Evolutionary conservation across 2,797 vertebrate genomes (phyloP).

Genomic region (Garrulus glandarius): DNA sequence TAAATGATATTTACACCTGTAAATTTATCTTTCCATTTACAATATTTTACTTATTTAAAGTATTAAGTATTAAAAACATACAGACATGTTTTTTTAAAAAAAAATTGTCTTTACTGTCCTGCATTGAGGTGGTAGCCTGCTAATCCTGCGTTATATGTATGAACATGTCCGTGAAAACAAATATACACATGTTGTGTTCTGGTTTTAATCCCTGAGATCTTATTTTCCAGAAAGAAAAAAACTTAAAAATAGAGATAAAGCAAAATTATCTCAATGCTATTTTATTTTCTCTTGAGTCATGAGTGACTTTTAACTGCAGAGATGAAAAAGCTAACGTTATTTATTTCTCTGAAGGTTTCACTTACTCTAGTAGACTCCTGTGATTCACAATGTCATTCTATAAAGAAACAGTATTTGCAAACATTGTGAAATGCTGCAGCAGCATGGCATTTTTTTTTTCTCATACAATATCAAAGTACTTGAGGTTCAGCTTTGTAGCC

Average conservation of each 20-base stretch:
- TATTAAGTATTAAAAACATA: not conserved
- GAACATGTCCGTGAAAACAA: not conserved
- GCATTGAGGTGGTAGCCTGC: not conserved
- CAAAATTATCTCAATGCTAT: not conserved
- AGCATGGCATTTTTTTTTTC: not conserved
- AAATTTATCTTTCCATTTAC: slow-evolving; percentile 34
- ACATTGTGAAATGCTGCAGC: slow-evolving; percentile 29
- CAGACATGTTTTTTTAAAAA: not conserved
- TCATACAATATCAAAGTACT: not conserved
- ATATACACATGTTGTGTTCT: not conserved
- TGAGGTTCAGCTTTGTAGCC: slow-evolving; percentile 51
- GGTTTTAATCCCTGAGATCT: not conserved
- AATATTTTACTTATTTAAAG: not conserved
- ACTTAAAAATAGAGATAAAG: not conserved
- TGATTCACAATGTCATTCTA: not conserved
- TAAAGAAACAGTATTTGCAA: slow-evolving; percentile 14
- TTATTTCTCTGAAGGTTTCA: not conserved
- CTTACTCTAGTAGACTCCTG: not conserved
- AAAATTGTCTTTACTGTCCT: not conserved
- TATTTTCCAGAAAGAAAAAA: not conserved
- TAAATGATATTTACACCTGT: slow-evolving; percentile 57
- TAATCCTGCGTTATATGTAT: not conserved
- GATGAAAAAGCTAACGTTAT: not conserved
- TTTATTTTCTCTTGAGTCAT: not conserved
- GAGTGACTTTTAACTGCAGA: not conserved